Base-by-base conservation (phyloP, 2,113 vertebrate genomes). In the Xenopus laevis region DNA sequence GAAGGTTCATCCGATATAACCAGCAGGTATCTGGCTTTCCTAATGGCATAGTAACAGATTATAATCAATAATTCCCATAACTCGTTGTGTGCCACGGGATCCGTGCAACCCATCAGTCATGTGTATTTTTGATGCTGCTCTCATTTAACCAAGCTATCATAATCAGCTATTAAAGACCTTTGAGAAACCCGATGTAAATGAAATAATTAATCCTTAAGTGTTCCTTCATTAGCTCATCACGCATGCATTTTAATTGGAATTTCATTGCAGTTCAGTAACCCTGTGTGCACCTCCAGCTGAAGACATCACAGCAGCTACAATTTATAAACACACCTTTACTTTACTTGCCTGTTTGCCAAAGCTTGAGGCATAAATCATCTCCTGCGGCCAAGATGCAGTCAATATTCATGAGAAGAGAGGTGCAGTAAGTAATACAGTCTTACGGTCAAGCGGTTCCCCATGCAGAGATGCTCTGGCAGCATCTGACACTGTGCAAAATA, bases 401-500 rank as follows among this genome's bases (percentile, higher is more conserved):
- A 15, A 4, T 30, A 52, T 45, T 8, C 40, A 23, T 21, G 18
- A 18, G 58, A 71, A 47, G 3, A 18, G 23, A 50, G 47, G 20
- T 21, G 20, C 63, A 59, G 55, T 27, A 47, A 59, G 55, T 27
- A 27, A 8, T 12, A 69, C 30, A 59, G 33, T 46, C 53, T 68
- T 17, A 12, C 12, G 45, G 21, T 62, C 45, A 71, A 47, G 57
- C 59, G 50, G 64, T 60, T 20, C 46, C 8, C 46, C 65, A 30
- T 18, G 59, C 13, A 52, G 71, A 65, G 61, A 61, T n/a, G 57
- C 10, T 18, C n/a, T n/a, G 13, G 44, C 62, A 64, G 61, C 71
- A 55, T 53, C 60, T 53, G 44, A 47, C 65, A 67, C 23, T 11
- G 30, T 23, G 33, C 62, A 10, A 53, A 13, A 61, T 17, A n/a